Evolutionary conservation across 2,888 invertebrate species (phyloP).

Genomic region (Zaprionus obscuricornis): DNA sequence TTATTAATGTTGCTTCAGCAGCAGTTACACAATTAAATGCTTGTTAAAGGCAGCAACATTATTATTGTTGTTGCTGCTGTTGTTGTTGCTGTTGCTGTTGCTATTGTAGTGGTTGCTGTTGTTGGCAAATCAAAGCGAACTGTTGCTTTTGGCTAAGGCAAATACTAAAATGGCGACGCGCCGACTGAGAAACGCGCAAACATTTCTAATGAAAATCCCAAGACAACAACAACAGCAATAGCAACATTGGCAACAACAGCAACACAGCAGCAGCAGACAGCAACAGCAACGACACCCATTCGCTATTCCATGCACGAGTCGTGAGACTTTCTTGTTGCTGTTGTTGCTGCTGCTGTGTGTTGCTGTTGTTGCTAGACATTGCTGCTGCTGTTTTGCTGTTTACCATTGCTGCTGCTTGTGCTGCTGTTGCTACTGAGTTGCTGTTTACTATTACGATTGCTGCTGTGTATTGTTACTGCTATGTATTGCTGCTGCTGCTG

Average conservation of each 20-base stretch:
- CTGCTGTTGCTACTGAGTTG: too few species aligned
- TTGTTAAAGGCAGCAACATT: slow-evolving; percentile 50
- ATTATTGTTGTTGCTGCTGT: slow-evolving; percentile 6
- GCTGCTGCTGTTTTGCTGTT: slow-evolving; percentile 22
- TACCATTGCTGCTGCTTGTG: slow-evolving; percentile 39
- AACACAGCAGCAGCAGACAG: neutral
- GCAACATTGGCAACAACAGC: slow-evolving; percentile 10
- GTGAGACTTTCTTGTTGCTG: slow-evolving; percentile 63
- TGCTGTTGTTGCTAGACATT: slow-evolving; percentile 11
- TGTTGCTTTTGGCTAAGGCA: slow-evolving; percentile 38
- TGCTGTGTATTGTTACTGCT: slow-evolving; percentile 5
- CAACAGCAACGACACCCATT: slow-evolving; percentile 41
- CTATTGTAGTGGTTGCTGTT: slow-evolving; percentile 17
- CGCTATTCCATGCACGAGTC: slow-evolving; percentile 58
- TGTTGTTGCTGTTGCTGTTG: slow-evolving; percentile 6
- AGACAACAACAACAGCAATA: slow-evolving; percentile 19
- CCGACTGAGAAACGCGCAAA: slow-evolving; percentile 63
- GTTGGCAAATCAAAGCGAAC: slow-evolving; percentile 45
- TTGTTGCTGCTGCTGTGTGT: slow-evolving; percentile 28
- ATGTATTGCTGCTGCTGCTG: slow-evolving; percentile 6
- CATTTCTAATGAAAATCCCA: slow-evolving; percentile 72
- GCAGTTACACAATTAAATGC: slow-evolving; percentile 74
- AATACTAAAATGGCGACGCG: slow-evolving; percentile 53
- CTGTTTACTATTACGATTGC: too few species aligned
- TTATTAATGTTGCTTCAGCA: slow-evolving; percentile 57